Percentiles rank a stretch among this genome's conserved stretches.
Conservation (phyloP, 2,113 vertebrate species). For the Colistium nudipinnis region DNA sequence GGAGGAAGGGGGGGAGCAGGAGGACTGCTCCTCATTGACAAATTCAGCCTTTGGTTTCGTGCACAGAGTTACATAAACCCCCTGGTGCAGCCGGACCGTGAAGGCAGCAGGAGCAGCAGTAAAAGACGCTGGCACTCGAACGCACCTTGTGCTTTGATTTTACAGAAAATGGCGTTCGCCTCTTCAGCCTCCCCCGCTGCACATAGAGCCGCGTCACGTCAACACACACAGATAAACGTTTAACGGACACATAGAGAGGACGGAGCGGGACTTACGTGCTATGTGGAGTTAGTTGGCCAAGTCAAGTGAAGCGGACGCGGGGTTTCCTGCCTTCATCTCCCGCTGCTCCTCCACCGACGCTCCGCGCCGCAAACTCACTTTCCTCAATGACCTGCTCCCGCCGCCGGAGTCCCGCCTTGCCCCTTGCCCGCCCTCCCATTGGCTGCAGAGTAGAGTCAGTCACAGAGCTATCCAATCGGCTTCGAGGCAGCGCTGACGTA, state of each 20-base stretch:
- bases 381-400: slow-evolving; percentile 76
- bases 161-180: slow-evolving; percentile 81
- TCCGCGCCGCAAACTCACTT: slow-evolving; percentile 61
- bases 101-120: not conserved
- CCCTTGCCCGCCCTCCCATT: slow-evolving; percentile 45
- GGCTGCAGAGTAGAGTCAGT: slow-evolving; percentile 52
- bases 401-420: slow-evolving; percentile 16
- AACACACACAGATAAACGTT: not conserved
- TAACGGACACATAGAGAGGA: too few relatives aligned
- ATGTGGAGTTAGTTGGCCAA: slow-evolving; percentile 24
- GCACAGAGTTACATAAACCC: slow-evolving; percentile 15
- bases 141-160: slow-evolving; percentile 26
- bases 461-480: slow-evolving; percentile 59
- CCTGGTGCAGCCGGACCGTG: not conserved
- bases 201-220: not conserved
- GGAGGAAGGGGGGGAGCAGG: not conserved
- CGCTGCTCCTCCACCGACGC: slow-evolving; percentile 53
- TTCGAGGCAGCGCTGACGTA: slow-evolving; percentile 21
- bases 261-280: slow-evolving; percentile 48
- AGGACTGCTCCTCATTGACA: slow-evolving; percentile 66
- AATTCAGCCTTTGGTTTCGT: slow-evolving; percentile 27
- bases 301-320: slow-evolving; percentile 8
- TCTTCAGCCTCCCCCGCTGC: too few relatives aligned
- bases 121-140: not conserved
- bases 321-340: slow-evolving; percentile 44